Evolutionary conservation across 1,140 invertebrate genomes (phyloP), one percentile per base, ranked within the genome.

Genomic region (Chrysopa pallens): DNA sequence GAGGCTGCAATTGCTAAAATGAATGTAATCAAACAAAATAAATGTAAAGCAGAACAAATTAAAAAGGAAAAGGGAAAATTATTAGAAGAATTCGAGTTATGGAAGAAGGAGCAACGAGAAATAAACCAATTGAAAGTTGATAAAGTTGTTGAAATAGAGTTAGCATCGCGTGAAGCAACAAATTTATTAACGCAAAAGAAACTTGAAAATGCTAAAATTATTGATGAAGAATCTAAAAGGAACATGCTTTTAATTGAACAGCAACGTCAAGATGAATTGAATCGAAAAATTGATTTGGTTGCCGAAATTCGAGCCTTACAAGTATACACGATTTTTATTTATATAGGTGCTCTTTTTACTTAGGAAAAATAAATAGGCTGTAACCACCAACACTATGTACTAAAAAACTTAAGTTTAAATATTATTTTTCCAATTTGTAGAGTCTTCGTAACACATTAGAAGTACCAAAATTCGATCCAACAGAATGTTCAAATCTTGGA

Each of bases 241-340:
- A 45, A 68, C 8, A 39, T 63, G 36, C 45, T 53, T 33, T 46
- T 61, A 49, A 58, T 57, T 4, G 48, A 66, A 40, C 53, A 59
- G 54, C 49, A 57, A 43, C 63, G 64, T 51, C 56, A 66, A 46
- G 55, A 65, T 49, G 67, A 72, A 49, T 51, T 72, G 29, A 57
- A 61, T 27, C 51, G 52, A 8, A 64, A 59, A 56, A 58, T 66
- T 28, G 57, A 63, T 43, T 54, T 71, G 46, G 70, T 73, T 42
- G 64, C 66, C 50, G 65, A 73, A 58, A 62, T 73, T 7, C 69
- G 66, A 56, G 58, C 66, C n/a, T 45, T 72, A 31, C 51, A 66
- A 38, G 54, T 58, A 42, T 58, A 65, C 27, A 58, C 62, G 12
- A 63, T 55, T 42, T 59, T 56, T 45, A 52, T n/a, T 3, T 23